Conservation (phyloP, 1,140 invertebrate species). For the Gonatopus flavifemur region DNA sequence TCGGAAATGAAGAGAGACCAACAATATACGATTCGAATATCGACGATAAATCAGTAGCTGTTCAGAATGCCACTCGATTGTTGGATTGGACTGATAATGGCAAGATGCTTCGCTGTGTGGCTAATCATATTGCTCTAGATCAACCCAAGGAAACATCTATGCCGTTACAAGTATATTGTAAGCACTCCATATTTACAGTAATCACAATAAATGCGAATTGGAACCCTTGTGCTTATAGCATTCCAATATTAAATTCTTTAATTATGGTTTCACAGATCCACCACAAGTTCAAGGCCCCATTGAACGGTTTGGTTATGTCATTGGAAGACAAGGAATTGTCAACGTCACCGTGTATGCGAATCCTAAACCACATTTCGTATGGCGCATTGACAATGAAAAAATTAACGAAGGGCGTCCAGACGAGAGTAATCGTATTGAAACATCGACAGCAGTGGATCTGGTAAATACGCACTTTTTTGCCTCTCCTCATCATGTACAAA, state of each 20-base stretch:
- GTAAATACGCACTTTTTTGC: slow-evolving; percentile 44
- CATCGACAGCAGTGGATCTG: slow-evolving; percentile 56
- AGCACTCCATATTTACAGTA: slow-evolving; percentile 38
- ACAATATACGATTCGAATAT: slow-evolving; percentile 50
- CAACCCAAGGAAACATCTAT: slow-evolving; percentile 51
- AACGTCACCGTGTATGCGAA: slow-evolving; percentile 70
- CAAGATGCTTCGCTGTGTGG: slow-evolving; percentile 65
- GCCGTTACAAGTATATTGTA: slow-evolving; percentile 66
- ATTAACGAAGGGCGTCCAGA: slow-evolving; percentile 60
- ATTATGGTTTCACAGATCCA: slow-evolving; percentile 61
- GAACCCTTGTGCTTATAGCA: no score
- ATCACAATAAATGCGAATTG: no score
- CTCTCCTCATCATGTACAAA: background rate
- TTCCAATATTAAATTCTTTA: no score
- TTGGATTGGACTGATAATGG: slow-evolving; percentile 68
- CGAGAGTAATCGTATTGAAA: slow-evolving; percentile 56
- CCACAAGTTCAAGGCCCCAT: slow-evolving; percentile 60
- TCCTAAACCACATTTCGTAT: slow-evolving; percentile 66
- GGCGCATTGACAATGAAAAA: slow-evolving; percentile 63
- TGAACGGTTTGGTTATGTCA: slow-evolving; percentile 70
- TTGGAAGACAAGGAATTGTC: slow-evolving; percentile 68
- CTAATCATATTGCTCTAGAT: slow-evolving; percentile 64
- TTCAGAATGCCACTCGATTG: slow-evolving; percentile 65
- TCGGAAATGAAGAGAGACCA: slow-evolving; percentile 61
- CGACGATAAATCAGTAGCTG: slow-evolving; percentile 50